Conservation (phyloP, 2,888 invertebrate genomes). For the Harpalus rufipes region DNA sequence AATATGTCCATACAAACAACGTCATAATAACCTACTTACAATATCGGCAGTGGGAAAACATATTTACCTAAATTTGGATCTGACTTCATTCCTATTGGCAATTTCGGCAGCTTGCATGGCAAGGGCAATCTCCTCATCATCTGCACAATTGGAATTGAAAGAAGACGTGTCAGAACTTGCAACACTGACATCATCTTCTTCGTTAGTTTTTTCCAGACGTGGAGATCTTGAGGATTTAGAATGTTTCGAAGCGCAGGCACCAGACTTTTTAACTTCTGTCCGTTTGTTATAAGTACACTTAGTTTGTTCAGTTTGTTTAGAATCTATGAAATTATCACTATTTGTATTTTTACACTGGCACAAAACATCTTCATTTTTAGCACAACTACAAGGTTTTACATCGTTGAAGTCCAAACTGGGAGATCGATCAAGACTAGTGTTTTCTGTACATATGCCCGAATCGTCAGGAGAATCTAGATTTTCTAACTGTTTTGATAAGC, state of each 20-base stretch:
- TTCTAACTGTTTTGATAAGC: conserved; percentile 50
- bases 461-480: conserved; percentile 78
- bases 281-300: conserved; percentile 67
- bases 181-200: conserved; percentile 72
- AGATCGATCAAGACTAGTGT: conserved; percentile 84
- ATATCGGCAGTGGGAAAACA: background rate
- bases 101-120: conserved; percentile 92
- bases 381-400: conserved; percentile 68
- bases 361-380: conserved; percentile 67
- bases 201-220: conserved; percentile 59
- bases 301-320: conserved; percentile 46
- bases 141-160: conserved; percentile 88
- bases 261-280: conserved; percentile 55
- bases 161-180: conserved; percentile 82
- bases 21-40: too few species aligned
- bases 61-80: conserved; percentile 87
- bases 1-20: too few species aligned
- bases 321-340: conserved; percentile 63
- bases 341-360: conserved; percentile 67
- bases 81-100: conserved; percentile 87
- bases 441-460: conserved; percentile 87
- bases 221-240: conserved; percentile 56
- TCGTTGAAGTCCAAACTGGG: conserved; percentile 80
- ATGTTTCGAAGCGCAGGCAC: conserved; percentile 40
- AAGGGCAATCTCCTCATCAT: conserved; percentile 92